Base-by-base conservation (phyloP, 1,140 invertebrate species). In the Oncopeltus fasciatus region DNA sequence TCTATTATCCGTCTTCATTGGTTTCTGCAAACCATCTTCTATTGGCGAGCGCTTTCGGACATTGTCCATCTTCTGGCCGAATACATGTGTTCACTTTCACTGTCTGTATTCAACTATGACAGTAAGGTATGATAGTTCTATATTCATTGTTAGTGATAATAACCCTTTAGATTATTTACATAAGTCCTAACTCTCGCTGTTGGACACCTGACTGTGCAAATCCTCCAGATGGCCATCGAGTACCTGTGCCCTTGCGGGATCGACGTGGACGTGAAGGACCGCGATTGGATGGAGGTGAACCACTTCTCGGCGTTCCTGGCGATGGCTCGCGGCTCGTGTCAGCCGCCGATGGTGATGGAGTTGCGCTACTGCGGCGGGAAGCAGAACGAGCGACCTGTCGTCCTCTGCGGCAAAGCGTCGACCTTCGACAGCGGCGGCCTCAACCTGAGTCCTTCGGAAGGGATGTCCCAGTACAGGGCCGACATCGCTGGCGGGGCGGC, bases 371-470 rank as follows among this genome's bases (percentile, higher is more conserved):
- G 67, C 21, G 65, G 65, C 56, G 72, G 70, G 33, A 60, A 43
- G 26, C 56, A 63, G 9, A 57, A 67, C 18, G 66, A 70, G 2
- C 70, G 72, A 59, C 74, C 72, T 4, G 51, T 74, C 51, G 58
- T 64, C 14, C 26, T 64, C 5, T n/a, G 51, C 21, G 63, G 63
- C 26, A 88, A 94, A 74, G 92, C 91, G 18, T 83, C 93, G 2
- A 93, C 90, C 1, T 94, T 94, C 73, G 90, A 95, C 68, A 83
- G 86, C 60, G 91, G 92, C 62, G 90, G 90, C 57, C 84, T 94
- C 61, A 88, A 87, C 65, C 72, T 94, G n/a, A 92, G 92, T 73
- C 78, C 83, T 2, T 71, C 82, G 26, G 68, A 78, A 0, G 77
- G 81, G 5, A 87, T 95, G 85, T 83, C 85, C 56, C 79, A 83